phyloP scores from a whole-genome alignment of 2,797 vertebrate species.

The Enteromius thamalakanensis region DNA sequence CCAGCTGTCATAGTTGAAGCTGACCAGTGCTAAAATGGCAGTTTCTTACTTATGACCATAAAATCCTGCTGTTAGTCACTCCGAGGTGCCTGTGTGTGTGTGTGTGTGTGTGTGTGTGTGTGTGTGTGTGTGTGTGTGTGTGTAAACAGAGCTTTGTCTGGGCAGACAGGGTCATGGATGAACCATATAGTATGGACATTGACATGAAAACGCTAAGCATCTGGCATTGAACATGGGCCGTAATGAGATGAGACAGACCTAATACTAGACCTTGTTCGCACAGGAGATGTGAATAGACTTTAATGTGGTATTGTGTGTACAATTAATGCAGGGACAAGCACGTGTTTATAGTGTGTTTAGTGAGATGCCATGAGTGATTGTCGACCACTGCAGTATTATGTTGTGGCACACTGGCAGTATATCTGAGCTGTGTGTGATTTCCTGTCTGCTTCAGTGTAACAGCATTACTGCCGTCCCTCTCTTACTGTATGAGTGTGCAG shows the following conservation, averaged over 20 bases:
- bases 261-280: constrained; percentile 6
- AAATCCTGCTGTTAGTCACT: constrained; percentile 30
- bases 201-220: constrained; percentile 16
- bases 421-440: not conserved
- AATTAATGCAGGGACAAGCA: not conserved
- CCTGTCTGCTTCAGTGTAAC: constrained; percentile 16
- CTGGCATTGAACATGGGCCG: constrained; percentile 24
- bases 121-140: not conserved
- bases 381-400: constrained; percentile 19
- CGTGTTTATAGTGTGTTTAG: constrained; percentile 27
- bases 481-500: constrained; percentile 4
- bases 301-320: constrained; percentile 18
- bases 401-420: not conserved
- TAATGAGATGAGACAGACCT: constrained; percentile 30
- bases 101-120: too few species aligned
- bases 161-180: constrained; percentile 3
- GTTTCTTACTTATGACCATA: not conserved
- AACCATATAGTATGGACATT: constrained; percentile 11
- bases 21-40: constrained; percentile 3
- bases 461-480: constrained; percentile 16
- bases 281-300: constrained; percentile 22
- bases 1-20: constrained; percentile 34
- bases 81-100: not conserved
- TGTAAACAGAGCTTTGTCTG: constrained; percentile 23
- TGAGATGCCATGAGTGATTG: not conserved